A percentile compares a stretch with the other conserved stretches of the same genome.
phyloP scores from a whole-genome alignment of 2,797 vertebrate species.

The Tauraco hartlaubi region DNA sequence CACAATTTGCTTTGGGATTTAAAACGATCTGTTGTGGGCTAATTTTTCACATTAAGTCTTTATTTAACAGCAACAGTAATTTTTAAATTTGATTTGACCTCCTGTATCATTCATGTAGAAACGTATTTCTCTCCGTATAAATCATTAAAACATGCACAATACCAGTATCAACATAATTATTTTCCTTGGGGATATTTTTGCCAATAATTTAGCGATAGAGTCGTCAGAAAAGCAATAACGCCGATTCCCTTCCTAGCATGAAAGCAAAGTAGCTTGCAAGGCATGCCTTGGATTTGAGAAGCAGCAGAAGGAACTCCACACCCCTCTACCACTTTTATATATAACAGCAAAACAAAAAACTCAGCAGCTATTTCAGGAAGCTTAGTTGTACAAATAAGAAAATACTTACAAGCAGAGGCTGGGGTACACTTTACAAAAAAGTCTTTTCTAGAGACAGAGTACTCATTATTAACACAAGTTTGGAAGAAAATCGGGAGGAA shows the following conservation, averaged over 20 bases:
- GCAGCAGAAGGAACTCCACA: slow-evolving; percentile 63
- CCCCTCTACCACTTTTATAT: slow-evolving; percentile 57
- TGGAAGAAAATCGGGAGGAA: slow-evolving; percentile 36
- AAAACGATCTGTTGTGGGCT: not conserved
- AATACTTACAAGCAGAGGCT: slow-evolving; percentile 54
- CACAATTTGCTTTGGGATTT: not conserved
- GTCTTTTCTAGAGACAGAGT: slow-evolving; percentile 38
- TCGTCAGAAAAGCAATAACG: not conserved
- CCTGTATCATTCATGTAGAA: not conserved
- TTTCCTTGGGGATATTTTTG: not conserved
- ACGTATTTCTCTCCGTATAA: not conserved
- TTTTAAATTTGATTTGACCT: slow-evolving; percentile 15
- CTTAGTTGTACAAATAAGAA: slow-evolving; percentile 62
- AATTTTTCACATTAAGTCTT: slow-evolving; percentile 29
- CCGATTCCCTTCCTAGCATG: not conserved
- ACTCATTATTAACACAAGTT: slow-evolving; percentile 49
- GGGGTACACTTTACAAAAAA: slow-evolving; percentile 43
- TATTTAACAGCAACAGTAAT: slow-evolving; percentile 10
- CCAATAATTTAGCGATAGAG: not conserved
- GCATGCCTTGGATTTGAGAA: slow-evolving; percentile 59
- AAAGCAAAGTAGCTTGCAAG: slow-evolving; percentile 28
- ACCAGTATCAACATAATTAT: not conserved
- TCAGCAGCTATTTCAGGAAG: slow-evolving; percentile 67
- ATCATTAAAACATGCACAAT: not conserved
- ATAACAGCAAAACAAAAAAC: slow-evolving; percentile 37